Conservation (phyloP, 2,113 vertebrate genomes). For the Petroica traversi region DNA sequence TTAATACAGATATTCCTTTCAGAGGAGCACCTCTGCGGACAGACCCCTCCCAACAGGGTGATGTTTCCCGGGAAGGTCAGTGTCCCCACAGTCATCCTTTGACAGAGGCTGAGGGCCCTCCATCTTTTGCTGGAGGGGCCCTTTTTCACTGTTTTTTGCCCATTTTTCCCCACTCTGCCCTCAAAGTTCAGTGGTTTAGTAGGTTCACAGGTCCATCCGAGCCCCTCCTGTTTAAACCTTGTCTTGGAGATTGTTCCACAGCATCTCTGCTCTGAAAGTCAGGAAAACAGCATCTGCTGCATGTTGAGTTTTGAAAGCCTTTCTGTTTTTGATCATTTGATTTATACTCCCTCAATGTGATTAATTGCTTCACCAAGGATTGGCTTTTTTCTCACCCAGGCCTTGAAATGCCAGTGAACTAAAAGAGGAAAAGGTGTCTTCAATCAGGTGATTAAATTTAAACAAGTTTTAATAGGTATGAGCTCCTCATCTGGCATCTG, state of each 20-base stretch:
- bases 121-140: background rate
- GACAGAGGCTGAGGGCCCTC: fast-evolving
- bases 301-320: background rate
- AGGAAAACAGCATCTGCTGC: background rate
- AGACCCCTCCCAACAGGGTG: fast-evolving
- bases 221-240: background rate
- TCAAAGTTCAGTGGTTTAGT: background rate
- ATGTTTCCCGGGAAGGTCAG: background rate
- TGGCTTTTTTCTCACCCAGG: background rate
- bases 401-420: background rate
- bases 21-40: background rate
- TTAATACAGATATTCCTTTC: fast-evolving
- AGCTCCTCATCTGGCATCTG: background rate
- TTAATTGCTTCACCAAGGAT: background rate
- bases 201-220: background rate
- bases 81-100: background rate
- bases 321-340: conserved; percentile 40
- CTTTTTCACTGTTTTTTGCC: background rate
- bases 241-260: background rate
- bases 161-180: background rate
- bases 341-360: conserved; percentile 4
- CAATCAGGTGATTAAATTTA: background rate
- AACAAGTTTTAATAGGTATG: background rate
- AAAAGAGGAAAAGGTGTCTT: background rate
- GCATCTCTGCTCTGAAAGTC: background rate